Percentiles rank a stretch among this genome's conserved stretches.
Evolutionary conservation across 2,888 invertebrate species (phyloP).

Genomic region (Dascillus cervinus): DNA sequence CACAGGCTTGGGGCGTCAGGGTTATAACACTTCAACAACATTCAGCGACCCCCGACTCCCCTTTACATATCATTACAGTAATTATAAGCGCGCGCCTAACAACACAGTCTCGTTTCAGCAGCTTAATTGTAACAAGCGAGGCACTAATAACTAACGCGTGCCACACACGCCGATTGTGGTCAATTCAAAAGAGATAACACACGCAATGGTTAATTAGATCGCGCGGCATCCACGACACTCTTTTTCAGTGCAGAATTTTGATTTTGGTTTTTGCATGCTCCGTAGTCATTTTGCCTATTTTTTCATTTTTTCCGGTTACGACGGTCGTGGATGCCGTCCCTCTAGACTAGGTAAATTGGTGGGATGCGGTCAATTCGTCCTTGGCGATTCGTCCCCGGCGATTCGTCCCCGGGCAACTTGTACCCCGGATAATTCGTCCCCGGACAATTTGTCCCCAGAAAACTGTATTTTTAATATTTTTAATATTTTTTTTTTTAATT

Average conservation of each 20-base stretch:
- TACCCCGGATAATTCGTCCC: too few species aligned
- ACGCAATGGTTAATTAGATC: constrained; percentile 1
- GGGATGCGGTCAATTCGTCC: too few species aligned
- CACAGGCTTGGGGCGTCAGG: constrained; percentile 37
- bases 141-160: constrained; percentile 13
- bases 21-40: constrained; percentile 40
- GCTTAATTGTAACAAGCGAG: constrained; percentile 13
- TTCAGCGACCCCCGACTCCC: constrained; percentile 27
- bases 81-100: constrained; percentile 16
- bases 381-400: too few species aligned
- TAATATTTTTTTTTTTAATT: too few species aligned
- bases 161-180: constrained; percentile 5
- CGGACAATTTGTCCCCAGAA: too few species aligned
- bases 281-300: constrained; percentile 4
- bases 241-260: constrained; percentile 12
- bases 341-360: constrained; percentile 15
- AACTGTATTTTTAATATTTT: too few species aligned
- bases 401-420: too few species aligned
- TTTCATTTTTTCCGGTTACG: constrained; percentile 7
- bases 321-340: constrained; percentile 13
- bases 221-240: constrained; percentile 14
- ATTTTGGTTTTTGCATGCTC: constrained; percentile 10
- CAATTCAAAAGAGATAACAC: constrained; percentile 1
- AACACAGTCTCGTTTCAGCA: constrained; percentile 17
- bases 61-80: constrained; percentile 16